Evolutionary conservation across 2,888 invertebrate species (phyloP), one percentile per base, ranked within the genome.

Genomic region (Micoletzkya japonica): DNA sequence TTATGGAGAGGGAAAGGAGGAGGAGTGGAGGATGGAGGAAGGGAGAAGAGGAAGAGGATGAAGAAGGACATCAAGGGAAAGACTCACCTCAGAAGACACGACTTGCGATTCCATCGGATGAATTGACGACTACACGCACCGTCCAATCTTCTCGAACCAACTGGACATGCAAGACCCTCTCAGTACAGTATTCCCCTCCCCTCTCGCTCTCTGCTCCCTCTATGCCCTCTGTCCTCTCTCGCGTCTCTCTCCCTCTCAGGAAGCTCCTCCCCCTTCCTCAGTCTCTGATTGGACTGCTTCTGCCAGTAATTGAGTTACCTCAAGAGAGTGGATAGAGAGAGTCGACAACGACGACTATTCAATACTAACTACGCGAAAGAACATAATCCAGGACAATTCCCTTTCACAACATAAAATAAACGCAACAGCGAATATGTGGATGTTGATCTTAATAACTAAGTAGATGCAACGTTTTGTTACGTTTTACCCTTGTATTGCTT

Each of bases 1-100:
- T 78, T 78, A 78, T 78, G 75, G 74, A 74, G 28, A 39, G 37
- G 37, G 39, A 37, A n/a, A 28, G 32, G n/a, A 54, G 44, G 28
- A 26, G 54, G 54, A 30, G 54, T n/a, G 32, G 30, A 30, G 32
- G n/a, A 34, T 24, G 63, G 37, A 34, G 34, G 34, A 64, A 64
- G 50, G n/a, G n/a, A n/a, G n/a, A n/a, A n/a, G n/a, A n/a, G n/a
- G n/a, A n/a, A n/a, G n/a, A n/a, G n/a, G n/a, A n/a, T n/a, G n/a
- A n/a, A n/a, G n/a, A n/a, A n/a, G n/a, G n/a, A n/a, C n/a, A n/a
- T n/a, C n/a, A n/a, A n/a, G n/a, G n/a, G n/a, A n/a, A n/a, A n/a
- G n/a, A n/a, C n/a, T n/a, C n/a, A n/a, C n/a, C n/a, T n/a, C n/a
- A n/a, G n/a, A n/a, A n/a, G n/a, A n/a, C n/a, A n/a, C n/a, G n/a